Conservation (phyloP, 2,797 vertebrate genomes). For the Urophycis tenuis region DNA sequence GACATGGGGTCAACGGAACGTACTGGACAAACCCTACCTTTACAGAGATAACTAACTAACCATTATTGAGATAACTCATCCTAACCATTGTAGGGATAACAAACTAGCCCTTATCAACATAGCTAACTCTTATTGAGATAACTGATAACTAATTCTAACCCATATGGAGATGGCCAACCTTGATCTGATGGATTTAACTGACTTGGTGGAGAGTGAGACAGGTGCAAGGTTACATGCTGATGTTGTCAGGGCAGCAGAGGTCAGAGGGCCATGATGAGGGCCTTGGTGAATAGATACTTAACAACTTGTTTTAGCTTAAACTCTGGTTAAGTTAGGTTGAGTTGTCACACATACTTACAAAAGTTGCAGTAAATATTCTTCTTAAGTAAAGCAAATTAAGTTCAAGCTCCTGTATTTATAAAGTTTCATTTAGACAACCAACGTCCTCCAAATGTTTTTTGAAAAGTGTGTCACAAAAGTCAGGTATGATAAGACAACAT, state of each 20-base stretch:
- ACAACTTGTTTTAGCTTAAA: too few species aligned
- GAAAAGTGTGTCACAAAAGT: neutral
- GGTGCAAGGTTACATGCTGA: neutral
- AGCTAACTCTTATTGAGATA: too few species aligned
- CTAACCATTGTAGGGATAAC: too few species aligned
- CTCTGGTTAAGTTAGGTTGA: neutral
- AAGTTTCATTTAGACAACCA: neutral
- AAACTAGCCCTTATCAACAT: too few species aligned
- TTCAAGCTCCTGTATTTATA: neutral
- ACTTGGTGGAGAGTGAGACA: neutral
- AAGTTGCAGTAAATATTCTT: neutral
- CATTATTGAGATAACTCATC: neutral
- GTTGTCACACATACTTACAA: neutral
- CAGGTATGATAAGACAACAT: neutral
- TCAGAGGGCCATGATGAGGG: neutral
- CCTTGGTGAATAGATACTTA: too few species aligned
- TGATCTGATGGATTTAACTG: neutral
- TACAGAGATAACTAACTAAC: neutral
- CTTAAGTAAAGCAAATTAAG: neutral
- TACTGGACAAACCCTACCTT: neutral
- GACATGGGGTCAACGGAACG: too few species aligned
- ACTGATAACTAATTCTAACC: neutral
- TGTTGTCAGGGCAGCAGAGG: neutral
- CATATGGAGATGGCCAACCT: neutral
- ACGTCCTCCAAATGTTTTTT: neutral